phyloP scores from a whole-genome alignment of 2,888 invertebrate species.

The Synanthedon andrenaeformis region DNA sequence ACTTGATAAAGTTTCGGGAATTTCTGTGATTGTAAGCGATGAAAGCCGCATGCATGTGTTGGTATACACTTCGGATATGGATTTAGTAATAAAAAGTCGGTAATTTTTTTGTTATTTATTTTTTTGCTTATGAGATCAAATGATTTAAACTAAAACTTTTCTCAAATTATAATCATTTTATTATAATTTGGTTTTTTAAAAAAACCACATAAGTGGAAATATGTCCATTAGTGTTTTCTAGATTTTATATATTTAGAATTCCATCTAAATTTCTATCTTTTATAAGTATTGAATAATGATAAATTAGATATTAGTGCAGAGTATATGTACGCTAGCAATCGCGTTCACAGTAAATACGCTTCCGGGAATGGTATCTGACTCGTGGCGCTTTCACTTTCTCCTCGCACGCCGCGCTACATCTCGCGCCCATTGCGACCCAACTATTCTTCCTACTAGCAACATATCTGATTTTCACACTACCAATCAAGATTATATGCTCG shows the following conservation, averaged over 20 bases:
- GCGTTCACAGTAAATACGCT: constrained; percentile 29
- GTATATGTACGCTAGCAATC: constrained; percentile 9
- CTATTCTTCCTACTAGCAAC: constrained; percentile 40
- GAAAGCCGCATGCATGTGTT: constrained; percentile 33
- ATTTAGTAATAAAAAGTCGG: constrained; percentile 67
- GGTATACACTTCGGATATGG: constrained; percentile 58
- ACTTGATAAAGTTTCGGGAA: no score
- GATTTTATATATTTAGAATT: background rate
- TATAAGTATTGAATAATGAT: constrained; percentile 1
- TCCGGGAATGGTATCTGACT: constrained; percentile 64
- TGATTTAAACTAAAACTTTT: no score
- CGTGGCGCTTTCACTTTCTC: constrained; percentile 66
- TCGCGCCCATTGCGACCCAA: constrained; percentile 24
- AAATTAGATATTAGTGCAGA: constrained; percentile 18
- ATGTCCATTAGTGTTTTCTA: background rate
- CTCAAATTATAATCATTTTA: no score
- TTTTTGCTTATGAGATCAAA: no score
- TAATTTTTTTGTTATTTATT: constrained; percentile 37
- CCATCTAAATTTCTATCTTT: constrained; percentile 3
- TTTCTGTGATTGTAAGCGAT: constrained; percentile 43
- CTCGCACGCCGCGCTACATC: constrained; percentile 43
- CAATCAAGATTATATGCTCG: constrained; percentile 29
- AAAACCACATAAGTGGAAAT: no score
- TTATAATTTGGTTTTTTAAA: no score
- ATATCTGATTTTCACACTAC: constrained; percentile 17